Conservation (phyloP, 1,140 invertebrate genomes). For the Nebria ingens region DNA sequence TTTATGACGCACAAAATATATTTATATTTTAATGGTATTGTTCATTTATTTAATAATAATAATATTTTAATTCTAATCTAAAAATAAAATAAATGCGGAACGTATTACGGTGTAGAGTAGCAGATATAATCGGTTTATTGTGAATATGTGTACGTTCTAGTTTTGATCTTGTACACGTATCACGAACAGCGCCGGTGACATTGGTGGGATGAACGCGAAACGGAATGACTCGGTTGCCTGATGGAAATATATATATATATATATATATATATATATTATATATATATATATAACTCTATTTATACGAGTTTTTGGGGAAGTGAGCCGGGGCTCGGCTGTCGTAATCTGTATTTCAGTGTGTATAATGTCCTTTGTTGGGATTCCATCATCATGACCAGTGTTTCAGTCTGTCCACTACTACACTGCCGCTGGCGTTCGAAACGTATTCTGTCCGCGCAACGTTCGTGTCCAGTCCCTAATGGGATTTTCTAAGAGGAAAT, state of each 20-base stretch:
- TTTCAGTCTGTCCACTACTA: not conserved
- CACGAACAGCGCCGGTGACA: not conserved
- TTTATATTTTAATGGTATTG: no score
- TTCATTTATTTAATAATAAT: no score
- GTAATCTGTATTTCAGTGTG: constrained; percentile 7
- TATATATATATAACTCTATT: constrained; percentile 5
- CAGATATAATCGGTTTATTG: no score
- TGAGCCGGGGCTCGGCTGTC: no score
- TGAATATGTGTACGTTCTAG: no score
- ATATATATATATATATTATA: no score
- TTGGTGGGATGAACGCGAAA: not conserved
- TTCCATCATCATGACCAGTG: constrained; percentile 8
- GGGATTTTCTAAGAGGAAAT: constrained; percentile 18
- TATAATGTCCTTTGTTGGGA: constrained; percentile 8
- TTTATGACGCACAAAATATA: no score
- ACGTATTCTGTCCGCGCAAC: constrained; percentile 7
- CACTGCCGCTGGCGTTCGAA: not conserved
- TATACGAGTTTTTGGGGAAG: constrained; percentile 5
- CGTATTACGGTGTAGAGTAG: no score
- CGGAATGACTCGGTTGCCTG: not conserved
- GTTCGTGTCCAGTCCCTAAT: constrained; percentile 16
- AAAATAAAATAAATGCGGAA: no score
- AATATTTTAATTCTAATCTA: no score
- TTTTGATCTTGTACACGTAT: no score
- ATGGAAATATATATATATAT: no score